A percentile compares a stretch with the other conserved stretches of the same genome.
phyloP scores from a whole-genome alignment of 1,140 invertebrate species.

The Homarus americanus region DNA sequence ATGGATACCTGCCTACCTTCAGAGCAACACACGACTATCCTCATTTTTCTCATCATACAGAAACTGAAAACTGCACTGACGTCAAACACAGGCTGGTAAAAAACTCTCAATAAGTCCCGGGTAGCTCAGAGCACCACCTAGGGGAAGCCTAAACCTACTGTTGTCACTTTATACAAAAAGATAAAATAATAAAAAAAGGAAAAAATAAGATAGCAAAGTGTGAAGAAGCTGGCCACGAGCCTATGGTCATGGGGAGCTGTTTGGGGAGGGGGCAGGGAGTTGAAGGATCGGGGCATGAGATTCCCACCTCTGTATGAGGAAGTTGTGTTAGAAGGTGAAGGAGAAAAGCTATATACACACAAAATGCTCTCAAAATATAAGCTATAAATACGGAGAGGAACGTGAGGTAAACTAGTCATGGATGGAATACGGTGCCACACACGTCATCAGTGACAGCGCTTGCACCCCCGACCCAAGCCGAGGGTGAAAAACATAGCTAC shows the following conservation, averaged over 20 bases:
- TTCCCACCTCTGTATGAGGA: constrained; percentile 26
- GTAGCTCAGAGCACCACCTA: constrained; percentile 46
- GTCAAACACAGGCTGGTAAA: constrained; percentile 55
- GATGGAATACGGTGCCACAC: constrained; percentile 60
- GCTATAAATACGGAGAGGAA: constrained; percentile 59
- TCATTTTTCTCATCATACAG: constrained; percentile 52
- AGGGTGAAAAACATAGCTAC: constrained; percentile 46
- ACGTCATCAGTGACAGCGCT: constrained; percentile 46
- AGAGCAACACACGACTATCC: constrained; percentile 55
- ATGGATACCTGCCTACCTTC: constrained; percentile 57
- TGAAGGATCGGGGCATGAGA: constrained; percentile 20
- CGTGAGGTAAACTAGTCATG: constrained; percentile 64
- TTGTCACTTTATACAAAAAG: constrained; percentile 39
- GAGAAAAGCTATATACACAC: constrained; percentile 60
- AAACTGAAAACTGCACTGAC: constrained; percentile 57
- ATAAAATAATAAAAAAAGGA: background rate
- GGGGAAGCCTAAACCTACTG: constrained; percentile 54
- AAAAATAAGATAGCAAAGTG: constrained; percentile 36
- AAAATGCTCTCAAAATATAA: constrained; percentile 65
- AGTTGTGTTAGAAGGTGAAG: constrained; percentile 36
- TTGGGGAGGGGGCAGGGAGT: background rate
- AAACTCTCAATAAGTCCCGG: constrained; percentile 41
- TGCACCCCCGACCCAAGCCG: constrained; percentile 48
- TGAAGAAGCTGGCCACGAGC: constrained; percentile 54
- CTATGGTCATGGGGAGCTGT: constrained; percentile 56